A percentile compares a stretch with the other conserved stretches of the same genome.
Conservation (phyloP, 2,797 vertebrate species). For the Acipenser transmontanus region DNA sequence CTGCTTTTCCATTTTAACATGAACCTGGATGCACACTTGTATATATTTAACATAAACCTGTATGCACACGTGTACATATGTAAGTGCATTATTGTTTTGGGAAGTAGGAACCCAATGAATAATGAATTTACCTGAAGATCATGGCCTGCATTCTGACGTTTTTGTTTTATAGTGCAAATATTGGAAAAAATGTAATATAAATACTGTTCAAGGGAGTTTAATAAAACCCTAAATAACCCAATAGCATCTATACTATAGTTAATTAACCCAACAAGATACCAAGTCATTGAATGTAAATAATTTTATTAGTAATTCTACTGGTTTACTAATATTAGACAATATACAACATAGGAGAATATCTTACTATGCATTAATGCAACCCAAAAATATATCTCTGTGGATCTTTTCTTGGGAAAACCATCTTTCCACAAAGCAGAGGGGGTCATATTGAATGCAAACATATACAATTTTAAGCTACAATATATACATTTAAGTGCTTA, state of each 20-base stretch:
- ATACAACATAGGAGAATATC: slow-evolving; percentile 16
- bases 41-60: no score
- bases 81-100: no score
- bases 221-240: not conserved
- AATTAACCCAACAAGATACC: not conserved
- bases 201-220: not conserved
- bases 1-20: no score
- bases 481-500: slow-evolving; percentile 57
- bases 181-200: not conserved
- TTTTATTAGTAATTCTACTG: not conserved
- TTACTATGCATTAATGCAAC: not conserved
- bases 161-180: not conserved
- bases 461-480: slow-evolving; percentile 20
- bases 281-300: not conserved
- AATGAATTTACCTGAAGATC: no score
- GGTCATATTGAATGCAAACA: slow-evolving; percentile 19
- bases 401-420: slow-evolving; percentile 14
- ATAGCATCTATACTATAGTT: not conserved
- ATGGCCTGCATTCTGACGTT: slow-evolving; percentile 30
- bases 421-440: not conserved
- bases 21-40: no score
- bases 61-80: no score
- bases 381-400: slow-evolving; percentile 25
- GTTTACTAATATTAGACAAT: slow-evolving; percentile 21
- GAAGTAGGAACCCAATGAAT: no score